Base-by-base conservation (phyloP, 2,797 vertebrate species). In the Myiotriccus ornatus region DNA sequence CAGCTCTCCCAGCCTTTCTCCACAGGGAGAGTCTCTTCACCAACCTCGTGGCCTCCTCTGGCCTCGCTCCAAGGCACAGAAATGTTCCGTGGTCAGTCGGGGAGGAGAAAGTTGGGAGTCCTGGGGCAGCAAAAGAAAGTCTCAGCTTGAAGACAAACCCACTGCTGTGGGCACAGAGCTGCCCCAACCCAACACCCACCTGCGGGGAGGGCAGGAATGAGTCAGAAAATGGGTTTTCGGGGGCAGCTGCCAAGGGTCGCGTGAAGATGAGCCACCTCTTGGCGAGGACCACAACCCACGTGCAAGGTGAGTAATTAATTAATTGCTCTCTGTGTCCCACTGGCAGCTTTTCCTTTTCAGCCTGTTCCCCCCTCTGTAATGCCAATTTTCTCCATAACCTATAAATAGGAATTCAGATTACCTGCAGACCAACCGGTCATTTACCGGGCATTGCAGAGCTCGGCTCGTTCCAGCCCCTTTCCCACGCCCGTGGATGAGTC, bases 281-380 rank as follows among this genome's bases (percentile, higher is more conserved):
- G 21, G 35, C 37, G 14, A 63, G 3, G 44, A 4, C 52, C 41
- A 4, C 25, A n/a, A 12, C 16, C 14, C 5, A 8, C 25, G 12
- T 11, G 43, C 16, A 23, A 46, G 57, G 37, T 86, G 77, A 90
- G 75, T 78, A 57, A 89, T 53, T 68, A 57, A 89, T 53, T 68
- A 82, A 32, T 39, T 52, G 39, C 32, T 43, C 14, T 19, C 55
- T 19, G 22, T 11, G 19, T 28, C 39, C 56, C 0, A 0, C 20
- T 64, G 39, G 14, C 28, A 68, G 18, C 93, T 96, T 90, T 93
- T 62, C 69, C 74, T 93, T 94, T 90, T 91, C 55, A 84, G 34
- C 47, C 28, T 32, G 0, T 71, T 71, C 91, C 50, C 69, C 86
- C 50, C 74, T 88, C n/a, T 18, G 5, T n/a, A 71, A 84, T 50